Conservation (phyloP, 2,113 vertebrate genomes). For the Orcinus orca region DNA sequence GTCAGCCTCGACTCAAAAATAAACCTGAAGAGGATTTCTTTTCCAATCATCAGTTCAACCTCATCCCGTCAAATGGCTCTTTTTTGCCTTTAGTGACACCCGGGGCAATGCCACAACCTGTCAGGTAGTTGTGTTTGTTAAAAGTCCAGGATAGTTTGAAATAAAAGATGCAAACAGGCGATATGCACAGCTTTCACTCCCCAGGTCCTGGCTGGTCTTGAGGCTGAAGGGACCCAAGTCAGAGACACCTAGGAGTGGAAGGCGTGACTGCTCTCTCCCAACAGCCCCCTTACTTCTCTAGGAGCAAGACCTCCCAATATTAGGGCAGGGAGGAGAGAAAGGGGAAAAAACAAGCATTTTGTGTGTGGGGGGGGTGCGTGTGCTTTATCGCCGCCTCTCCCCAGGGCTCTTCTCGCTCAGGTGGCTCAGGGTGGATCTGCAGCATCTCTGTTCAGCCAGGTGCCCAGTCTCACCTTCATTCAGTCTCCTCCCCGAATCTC, state of each 20-base stretch:
- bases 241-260: background rate
- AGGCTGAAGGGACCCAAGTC: background rate
- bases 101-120: too few species aligned
- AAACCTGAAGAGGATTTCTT: background rate
- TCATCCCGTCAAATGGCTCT: background rate
- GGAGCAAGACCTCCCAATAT: background rate
- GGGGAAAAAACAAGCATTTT: rapidly evolving
- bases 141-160: background rate
- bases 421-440: too few species aligned
- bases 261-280: background rate
- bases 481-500: background rate
- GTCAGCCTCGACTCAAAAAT: background rate
- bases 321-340: background rate
- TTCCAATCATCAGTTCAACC: background rate
- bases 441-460: background rate
- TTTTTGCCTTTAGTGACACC: background rate
- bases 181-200: rapidly evolving
- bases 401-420: background rate
- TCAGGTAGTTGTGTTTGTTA: background rate
- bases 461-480: background rate
- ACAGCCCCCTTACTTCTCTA: background rate
- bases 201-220: background rate
- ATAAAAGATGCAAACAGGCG: background rate
- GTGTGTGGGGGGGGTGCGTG: too few species aligned
- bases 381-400: too few species aligned